These are phyloP conservation scores for Agrochola circellaris DNA, from an alignment of 2,888 invertebrate species.

Conservation along the genomic window DNA sequence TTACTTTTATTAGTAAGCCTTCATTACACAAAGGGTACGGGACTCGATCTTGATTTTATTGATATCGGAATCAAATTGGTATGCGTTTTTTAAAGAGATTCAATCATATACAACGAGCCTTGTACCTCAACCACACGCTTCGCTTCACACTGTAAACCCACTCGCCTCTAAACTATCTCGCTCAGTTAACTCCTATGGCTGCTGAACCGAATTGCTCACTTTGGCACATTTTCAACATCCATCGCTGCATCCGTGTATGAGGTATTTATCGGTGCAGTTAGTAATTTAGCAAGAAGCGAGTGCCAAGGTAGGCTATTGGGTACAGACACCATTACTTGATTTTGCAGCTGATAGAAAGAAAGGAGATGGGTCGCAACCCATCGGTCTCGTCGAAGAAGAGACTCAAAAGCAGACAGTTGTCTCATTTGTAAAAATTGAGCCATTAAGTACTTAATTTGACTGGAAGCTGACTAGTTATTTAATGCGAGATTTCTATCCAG, in stretches of 20 bases:
- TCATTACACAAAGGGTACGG: no score
- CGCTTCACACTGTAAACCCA: conserved; percentile 15
- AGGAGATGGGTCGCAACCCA: neutral
- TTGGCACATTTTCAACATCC: conserved; percentile 62
- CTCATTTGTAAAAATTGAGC: neutral
- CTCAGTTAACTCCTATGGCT: conserved; percentile 40
- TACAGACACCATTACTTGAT: conserved; percentile 8
- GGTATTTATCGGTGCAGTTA: conserved; percentile 42
- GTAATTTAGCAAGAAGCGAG: conserved; percentile 28
- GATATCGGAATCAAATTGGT: neutral
- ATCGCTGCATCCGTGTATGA: conserved; percentile 41
- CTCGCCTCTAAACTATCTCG: conserved; percentile 32
- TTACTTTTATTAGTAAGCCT: neutral
- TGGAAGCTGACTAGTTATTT: neutral
- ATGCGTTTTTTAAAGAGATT: neutral
- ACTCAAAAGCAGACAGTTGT: neutral
- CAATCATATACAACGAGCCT: neutral
- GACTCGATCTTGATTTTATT: no score
- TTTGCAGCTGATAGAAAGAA: neutral
- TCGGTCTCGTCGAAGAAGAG: neutral
- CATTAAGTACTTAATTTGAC: neutral
- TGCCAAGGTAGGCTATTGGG: conserved; percentile 22
- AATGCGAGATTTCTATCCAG: neutral
- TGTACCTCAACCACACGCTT: neutral
- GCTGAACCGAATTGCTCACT: conserved; percentile 47